Percentiles rank a stretch among this genome's conserved stretches.
phyloP scores from a whole-genome alignment of 2,888 invertebrate genomes.

The Nymphalis polychloros region DNA sequence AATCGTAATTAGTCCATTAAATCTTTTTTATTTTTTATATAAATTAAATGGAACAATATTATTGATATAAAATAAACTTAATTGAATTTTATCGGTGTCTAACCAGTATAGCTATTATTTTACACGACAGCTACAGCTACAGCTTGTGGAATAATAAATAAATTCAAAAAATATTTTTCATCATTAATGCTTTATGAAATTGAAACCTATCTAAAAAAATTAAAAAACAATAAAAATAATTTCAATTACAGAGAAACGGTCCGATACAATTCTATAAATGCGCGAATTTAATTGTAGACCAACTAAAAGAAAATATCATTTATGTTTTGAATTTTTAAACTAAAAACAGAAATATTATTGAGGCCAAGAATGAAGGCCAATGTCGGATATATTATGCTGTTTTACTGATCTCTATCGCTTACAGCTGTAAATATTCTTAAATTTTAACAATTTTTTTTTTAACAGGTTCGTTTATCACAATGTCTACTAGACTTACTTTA shows the following conservation, averaged over 20 bases:
- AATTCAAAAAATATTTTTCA: too few species aligned
- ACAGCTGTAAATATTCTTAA: slow-evolving; percentile 21
- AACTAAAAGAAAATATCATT: neutral
- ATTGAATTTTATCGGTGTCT: too few species aligned
- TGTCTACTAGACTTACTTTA: slow-evolving; percentile 31
- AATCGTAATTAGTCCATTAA: too few species aligned
- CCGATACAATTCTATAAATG: neutral
- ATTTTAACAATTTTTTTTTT: slow-evolving; percentile 27
- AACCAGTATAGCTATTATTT: too few species aligned
- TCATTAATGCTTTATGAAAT: too few species aligned
- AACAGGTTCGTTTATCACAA: slow-evolving; percentile 27
- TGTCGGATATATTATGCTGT: slow-evolving; percentile 65
- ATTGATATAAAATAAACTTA: too few species aligned
- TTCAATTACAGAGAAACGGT: neutral
- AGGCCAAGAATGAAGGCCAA: slow-evolving; percentile 71
- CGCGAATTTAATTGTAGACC: neutral
- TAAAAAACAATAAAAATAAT: neutral
- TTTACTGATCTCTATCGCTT: slow-evolving; percentile 40
- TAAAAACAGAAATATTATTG: slow-evolving; percentile 41
- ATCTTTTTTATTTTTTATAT: too few species aligned
- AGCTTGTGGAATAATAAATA: too few species aligned
- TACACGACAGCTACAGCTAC: too few species aligned
- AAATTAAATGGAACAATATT: too few species aligned
- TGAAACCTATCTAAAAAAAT: too few species aligned
- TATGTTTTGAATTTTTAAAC: slow-evolving; percentile 1